Percentiles rank a stretch among this genome's conserved stretches.
These are phyloP conservation scores for Eretmocerus hayati DNA, from an alignment of 2,888 invertebrate genomes.

Conservation along the genomic window DNA sequence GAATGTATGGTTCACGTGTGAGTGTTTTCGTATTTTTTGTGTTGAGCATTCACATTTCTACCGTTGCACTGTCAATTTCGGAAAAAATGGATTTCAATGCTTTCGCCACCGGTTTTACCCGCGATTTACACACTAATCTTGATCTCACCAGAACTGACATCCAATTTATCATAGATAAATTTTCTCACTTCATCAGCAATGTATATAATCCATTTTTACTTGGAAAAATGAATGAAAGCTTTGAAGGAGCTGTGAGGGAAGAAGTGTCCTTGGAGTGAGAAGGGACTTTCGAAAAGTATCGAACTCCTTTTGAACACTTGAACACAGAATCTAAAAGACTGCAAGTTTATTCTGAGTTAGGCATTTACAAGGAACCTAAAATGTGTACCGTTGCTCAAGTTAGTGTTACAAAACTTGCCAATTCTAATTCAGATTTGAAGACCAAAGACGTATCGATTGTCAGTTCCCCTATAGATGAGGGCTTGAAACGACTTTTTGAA, in stretches of 20 bases:
- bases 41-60: too few relatives aligned
- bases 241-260: not conserved
- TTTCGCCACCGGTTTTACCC: too few relatives aligned
- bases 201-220: not conserved
- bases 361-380: not conserved
- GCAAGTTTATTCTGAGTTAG: not conserved
- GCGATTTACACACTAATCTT: not conserved
- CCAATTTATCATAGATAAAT: not conserved
- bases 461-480: constrained; percentile 6
- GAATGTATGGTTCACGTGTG: too few relatives aligned
- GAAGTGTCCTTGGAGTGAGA: constrained; percentile 1
- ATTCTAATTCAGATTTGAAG: not conserved
- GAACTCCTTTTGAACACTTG: not conserved
- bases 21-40: too few relatives aligned
- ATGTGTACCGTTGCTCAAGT: not conserved
- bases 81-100: too few relatives aligned
- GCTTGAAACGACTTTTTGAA: constrained; percentile 7
- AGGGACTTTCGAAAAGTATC: not conserved
- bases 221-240: too few relatives aligned
- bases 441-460: not conserved
- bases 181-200: not conserved
- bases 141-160: not conserved
- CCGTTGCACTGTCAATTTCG: too few relatives aligned
- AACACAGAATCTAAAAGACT: constrained; percentile 3
- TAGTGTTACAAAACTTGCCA: not conserved